A percentile compares a stretch with the other conserved stretches of the same genome.
Conservation (phyloP, 2,797 vertebrate species). For the Erethizon dorsatum region DNA sequence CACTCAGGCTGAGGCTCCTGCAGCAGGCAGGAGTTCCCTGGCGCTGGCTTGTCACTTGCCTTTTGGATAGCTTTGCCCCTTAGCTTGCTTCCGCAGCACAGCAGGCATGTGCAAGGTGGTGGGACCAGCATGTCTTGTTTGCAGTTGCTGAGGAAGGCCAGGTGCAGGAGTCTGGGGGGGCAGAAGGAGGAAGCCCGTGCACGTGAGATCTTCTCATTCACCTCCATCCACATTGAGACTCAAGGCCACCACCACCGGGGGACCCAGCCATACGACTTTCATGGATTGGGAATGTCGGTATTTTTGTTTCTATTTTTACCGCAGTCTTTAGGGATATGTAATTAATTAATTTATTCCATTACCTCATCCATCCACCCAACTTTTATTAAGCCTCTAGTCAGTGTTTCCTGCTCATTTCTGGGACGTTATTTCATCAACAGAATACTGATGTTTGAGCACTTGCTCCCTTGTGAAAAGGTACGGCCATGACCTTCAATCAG, state of each 20-base stretch:
- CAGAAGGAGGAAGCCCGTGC: neutral
- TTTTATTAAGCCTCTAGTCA: neutral
- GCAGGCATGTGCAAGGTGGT: neutral
- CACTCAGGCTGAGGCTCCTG: neutral
- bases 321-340: neutral
- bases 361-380: neutral
- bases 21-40: neutral
- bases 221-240: neutral
- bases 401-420: slow-evolving; percentile 8
- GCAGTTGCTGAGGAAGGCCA: neutral
- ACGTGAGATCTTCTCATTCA: accelerated
- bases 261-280: neutral
- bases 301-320: neutral
- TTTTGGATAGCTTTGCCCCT: neutral
- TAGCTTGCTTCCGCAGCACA: neutral
- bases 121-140: neutral
- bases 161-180: neutral
- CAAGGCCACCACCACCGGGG: neutral
- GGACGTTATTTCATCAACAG: neutral
- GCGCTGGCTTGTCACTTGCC: neutral
- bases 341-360: neutral
- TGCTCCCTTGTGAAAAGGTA: neutral
- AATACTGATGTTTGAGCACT: neutral
- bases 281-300: neutral
- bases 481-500: neutral